Evolutionary conservation across 2,888 invertebrate genomes (phyloP).

Genomic region (Philopedon plagiatum): DNA sequence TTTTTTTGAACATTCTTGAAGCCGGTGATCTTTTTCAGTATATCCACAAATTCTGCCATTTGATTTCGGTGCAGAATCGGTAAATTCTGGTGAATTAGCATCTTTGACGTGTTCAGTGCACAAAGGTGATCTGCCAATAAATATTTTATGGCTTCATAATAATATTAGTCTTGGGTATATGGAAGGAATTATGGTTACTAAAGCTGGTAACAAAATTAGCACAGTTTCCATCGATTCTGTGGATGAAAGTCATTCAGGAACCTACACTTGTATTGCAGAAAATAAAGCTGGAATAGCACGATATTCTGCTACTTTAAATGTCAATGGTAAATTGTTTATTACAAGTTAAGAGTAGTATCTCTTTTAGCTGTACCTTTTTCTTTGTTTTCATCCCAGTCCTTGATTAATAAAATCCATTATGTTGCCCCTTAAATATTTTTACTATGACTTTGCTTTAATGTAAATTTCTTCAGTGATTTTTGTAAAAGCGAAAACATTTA

Average conservation of each 20-base stretch:
- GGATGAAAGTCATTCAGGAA: conserved; percentile 78
- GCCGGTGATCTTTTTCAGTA: conserved; percentile 62
- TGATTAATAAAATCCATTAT: neutral
- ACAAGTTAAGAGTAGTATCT: neutral
- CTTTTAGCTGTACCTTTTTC: neutral
- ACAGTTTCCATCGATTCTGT: conserved; percentile 76
- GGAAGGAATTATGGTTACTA: conserved; percentile 65
- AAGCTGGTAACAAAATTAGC: conserved; percentile 70
- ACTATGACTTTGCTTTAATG: neutral
- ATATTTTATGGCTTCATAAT: conserved; percentile 76
- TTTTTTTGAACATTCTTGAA: neutral
- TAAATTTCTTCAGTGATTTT: no score
- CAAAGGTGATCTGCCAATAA: conserved; percentile 80
- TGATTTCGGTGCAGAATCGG: conserved; percentile 71
- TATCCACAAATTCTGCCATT: conserved; percentile 74
- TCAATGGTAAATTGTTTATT: conserved; percentile 73
- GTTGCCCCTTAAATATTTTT: no score
- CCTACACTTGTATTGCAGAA: conserved; percentile 82
- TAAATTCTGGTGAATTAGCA: conserved; percentile 80
- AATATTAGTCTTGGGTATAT: conserved; percentile 64
- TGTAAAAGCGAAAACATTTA: no score
- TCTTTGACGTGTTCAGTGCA: conserved; percentile 78
- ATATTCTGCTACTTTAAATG: conserved; percentile 75
- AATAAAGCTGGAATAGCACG: conserved; percentile 78
- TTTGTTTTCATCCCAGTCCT: neutral